Conservation (phyloP, 2,113 vertebrate genomes). For the Pelecanus crispus region DNA sequence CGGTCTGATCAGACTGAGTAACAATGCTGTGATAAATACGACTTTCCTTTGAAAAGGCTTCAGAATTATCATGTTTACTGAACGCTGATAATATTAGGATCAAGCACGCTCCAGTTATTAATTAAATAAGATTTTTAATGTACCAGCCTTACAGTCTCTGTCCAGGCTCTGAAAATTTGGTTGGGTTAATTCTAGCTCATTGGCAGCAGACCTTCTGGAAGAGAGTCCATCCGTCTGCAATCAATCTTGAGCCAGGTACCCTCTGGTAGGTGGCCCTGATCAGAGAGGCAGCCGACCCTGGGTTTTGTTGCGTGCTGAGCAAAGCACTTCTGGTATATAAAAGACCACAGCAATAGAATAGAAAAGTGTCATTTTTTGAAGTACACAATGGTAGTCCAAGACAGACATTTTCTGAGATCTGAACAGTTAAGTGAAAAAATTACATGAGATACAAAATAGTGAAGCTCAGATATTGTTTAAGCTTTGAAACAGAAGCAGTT, state of each 20-base stretch:
- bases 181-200: rapidly evolving
- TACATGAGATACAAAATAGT: neutral
- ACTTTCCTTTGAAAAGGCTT: neutral
- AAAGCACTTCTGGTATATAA: neutral
- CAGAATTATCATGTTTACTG: neutral
- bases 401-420: neutral
- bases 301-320: rapidly evolving
- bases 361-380: neutral
- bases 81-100: neutral
- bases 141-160: neutral
- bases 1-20: neutral
- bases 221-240: neutral
- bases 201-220: too few relatives aligned
- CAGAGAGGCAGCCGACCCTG: neutral
- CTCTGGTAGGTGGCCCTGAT: neutral
- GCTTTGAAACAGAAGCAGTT: neutral
- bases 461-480: neutral
- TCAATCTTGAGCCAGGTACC: neutral
- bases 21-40: rapidly evolving
- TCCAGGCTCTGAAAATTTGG: neutral
- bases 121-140: neutral
- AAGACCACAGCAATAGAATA: neutral
- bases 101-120: neutral
- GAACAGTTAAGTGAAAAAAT: neutral
- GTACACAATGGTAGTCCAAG: rapidly evolving